Base-by-base conservation (phyloP, 2,113 vertebrate genomes). In the Psilopogon haemacephalus region DNA sequence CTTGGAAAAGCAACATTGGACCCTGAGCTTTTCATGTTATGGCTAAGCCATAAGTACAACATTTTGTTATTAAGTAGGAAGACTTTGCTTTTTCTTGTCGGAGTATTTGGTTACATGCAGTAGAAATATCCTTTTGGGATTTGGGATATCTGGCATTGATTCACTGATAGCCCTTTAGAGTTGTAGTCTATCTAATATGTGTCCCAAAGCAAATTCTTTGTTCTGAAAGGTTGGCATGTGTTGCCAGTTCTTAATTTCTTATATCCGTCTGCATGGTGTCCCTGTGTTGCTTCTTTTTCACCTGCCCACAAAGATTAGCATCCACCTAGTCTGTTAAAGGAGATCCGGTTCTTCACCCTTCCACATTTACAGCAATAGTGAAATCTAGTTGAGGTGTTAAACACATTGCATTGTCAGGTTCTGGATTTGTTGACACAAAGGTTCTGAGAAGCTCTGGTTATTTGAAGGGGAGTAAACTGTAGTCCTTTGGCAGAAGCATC, bases 331-430 rank as follows among this genome's bases (percentile, higher is more conserved):
- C 52, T 1, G 0, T 26, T 27, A 32, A 37, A 62, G 9, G 8
- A 40, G 20, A 13, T 56, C 20, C 8, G 12, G 4, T 38, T 54
- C n/a, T 35, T 80, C 56, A 12, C 10, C 44, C n/a, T 11, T 20
- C n/a, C 1, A 5, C 4, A 2, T 15, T 12, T 62, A 40, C 26
- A 26, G 35, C 21, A 17, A 0, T 23, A 20, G 5, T 19, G 64
- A 64, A 72, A 79, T 50, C 30, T 28, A 20, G 12, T 5, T n/a
- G 44, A 72, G 27, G 6, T 54, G 3, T 62, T 65, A 56, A 72
- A 33, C 11, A 10, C 35, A 1, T 6, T 42, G 2, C 3, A 48
- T 84, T 60, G 6, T 33, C 28, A 59, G 26, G 5, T 37, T 78
- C 38, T 46, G 54, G 56, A 56, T 44, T 38, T 33, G 4, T 46